These are phyloP conservation scores for Notoglanidium macrostoma DNA, from an alignment of 2,797 vertebrate genomes.

Conservation along the genomic window DNA sequence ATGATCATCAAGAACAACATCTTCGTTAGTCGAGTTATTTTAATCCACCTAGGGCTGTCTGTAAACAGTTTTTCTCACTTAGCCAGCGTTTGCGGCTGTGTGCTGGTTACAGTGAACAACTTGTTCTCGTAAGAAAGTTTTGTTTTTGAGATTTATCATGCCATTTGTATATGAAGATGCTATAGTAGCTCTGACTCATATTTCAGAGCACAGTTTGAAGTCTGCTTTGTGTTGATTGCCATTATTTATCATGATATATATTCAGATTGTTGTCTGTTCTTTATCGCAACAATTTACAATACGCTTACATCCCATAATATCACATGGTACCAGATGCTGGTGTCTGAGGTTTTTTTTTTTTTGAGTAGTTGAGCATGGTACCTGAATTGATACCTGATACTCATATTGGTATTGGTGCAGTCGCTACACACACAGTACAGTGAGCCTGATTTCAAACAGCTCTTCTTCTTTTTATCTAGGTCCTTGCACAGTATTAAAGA, in stretches of 20 bases:
- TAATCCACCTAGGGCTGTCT: background rate
- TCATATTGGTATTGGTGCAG: background rate
- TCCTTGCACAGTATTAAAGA: background rate
- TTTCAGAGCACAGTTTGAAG: background rate
- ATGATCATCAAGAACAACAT: background rate
- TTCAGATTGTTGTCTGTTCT: background rate
- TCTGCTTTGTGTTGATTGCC: background rate
- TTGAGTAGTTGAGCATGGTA: background rate
- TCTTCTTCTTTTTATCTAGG: background rate
- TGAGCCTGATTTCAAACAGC: background rate
- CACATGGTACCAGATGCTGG: background rate
- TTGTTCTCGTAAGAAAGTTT: background rate
- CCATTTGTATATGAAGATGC: background rate
- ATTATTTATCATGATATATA: background rate
- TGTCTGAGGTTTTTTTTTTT: background rate
- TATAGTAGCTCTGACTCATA: background rate
- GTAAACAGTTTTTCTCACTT: background rate
- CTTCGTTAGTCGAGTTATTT: background rate
- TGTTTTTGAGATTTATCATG: background rate
- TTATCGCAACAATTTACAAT: background rate
- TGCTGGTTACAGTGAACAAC: background rate
- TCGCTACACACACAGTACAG: background rate
- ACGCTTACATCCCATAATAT: background rate
- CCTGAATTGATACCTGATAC: background rate
- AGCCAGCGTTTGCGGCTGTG: background rate